Conservation (phyloP, 1,140 invertebrate species). For the Pogonus chalceus region DNA sequence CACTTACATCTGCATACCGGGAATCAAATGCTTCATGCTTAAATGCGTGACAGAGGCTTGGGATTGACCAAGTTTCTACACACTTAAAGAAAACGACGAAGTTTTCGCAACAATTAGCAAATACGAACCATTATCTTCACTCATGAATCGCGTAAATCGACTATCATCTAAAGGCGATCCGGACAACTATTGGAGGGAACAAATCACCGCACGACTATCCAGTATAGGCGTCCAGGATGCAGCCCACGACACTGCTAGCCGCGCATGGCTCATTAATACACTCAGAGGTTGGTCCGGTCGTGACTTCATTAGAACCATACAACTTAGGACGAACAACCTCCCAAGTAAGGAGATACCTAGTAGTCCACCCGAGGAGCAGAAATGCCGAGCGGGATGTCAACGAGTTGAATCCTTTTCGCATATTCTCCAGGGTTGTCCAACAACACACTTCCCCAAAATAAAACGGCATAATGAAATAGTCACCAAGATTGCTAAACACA, state of each 20-base stretch:
- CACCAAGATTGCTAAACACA: neutral
- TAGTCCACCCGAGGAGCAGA: neutral
- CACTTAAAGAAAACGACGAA: neutral
- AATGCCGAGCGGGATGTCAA: neutral
- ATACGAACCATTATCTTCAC: neutral
- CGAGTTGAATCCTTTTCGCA: neutral
- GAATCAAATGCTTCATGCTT: neutral
- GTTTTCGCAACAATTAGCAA: neutral
- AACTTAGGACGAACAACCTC: neutral
- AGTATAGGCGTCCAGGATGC: neutral
- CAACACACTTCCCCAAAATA: neutral
- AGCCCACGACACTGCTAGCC: neutral
- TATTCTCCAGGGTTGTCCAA: neutral
- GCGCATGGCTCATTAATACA: neutral
- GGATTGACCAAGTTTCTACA: neutral
- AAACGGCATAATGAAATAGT: neutral
- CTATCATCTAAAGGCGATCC: neutral
- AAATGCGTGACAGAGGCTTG: neutral
- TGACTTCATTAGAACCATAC: neutral
- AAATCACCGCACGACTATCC: neutral
- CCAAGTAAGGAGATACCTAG: neutral
- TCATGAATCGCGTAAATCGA: too few relatives aligned
- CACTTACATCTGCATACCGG: neutral
- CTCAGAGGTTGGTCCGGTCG: neutral
- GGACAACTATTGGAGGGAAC: neutral